phyloP scores from a whole-genome alignment of 2,888 invertebrate species.

The Tipula helvola region DNA sequence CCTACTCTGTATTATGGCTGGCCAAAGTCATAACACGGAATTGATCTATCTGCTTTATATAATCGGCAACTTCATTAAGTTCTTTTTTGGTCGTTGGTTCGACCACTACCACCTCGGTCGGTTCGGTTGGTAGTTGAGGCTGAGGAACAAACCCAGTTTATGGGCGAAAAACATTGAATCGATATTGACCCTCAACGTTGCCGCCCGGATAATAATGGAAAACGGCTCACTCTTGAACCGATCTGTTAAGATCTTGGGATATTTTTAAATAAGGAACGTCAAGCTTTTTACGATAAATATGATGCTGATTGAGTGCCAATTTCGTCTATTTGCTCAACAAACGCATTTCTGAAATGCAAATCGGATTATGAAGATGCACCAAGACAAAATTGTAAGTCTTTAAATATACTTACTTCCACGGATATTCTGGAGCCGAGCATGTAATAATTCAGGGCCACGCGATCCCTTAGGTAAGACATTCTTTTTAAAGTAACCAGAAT shows the following conservation, averaged over 20 bases:
- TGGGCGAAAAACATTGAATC: neutral
- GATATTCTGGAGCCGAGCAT: neutral
- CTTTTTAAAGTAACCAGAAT: conserved; percentile 58
- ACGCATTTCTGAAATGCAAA: neutral
- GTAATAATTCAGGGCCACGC: neutral
- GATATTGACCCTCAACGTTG: conserved; percentile 19
- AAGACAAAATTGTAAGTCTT: neutral
- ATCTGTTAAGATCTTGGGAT: conserved; percentile 45
- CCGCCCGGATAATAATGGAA: conserved; percentile 24
- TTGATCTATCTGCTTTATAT: neutral
- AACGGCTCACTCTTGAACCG: conserved; percentile 62
- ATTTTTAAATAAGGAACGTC: conserved; percentile 31
- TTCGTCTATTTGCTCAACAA: neutral
- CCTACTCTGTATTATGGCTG: neutral
- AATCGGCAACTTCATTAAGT: neutral
- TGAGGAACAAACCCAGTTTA: neutral
- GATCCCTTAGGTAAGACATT: conserved; percentile 52
- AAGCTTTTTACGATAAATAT: conserved; percentile 47
- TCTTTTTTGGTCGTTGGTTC: neutral
- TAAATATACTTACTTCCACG: neutral
- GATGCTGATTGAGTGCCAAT: conserved; percentile 26
- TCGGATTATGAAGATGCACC: neutral
- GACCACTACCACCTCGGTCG: neutral
- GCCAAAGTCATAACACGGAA: neutral
- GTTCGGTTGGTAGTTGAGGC: neutral